A percentile compares a stretch with the other conserved stretches of the same genome.
These are phyloP conservation scores for Eufriesea mexicana DNA, from an alignment of 1,140 invertebrate genomes.

Conservation along the genomic window DNA sequence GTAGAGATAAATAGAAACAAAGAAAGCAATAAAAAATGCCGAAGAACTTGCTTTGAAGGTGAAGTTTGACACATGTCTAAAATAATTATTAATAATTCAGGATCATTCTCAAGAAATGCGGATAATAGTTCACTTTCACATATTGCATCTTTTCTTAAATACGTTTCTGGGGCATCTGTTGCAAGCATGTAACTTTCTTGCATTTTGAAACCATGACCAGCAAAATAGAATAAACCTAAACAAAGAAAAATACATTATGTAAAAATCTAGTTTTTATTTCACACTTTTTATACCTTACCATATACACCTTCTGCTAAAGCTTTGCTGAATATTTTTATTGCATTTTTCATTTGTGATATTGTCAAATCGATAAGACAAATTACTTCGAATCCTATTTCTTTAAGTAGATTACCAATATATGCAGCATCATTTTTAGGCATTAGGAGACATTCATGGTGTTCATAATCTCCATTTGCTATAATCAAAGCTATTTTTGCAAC, in stretches of 20 bases:
- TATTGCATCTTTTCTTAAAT: slow-evolving; percentile 73
- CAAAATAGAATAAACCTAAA: slow-evolving; percentile 78
- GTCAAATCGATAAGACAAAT: slow-evolving; percentile 73
- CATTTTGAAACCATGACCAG: slow-evolving; percentile 80
- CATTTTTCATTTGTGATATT: slow-evolving; percentile 74
- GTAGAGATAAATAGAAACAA: slow-evolving; percentile 1
- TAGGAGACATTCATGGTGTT: slow-evolving; percentile 64
- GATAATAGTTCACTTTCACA: slow-evolving; percentile 76
- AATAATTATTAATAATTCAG: slow-evolving; percentile 74
- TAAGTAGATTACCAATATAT: slow-evolving; percentile 72
- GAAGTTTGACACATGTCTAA: slow-evolving; percentile 78
- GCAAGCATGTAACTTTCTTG: slow-evolving; percentile 78
- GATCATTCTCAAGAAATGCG: slow-evolving; percentile 70
- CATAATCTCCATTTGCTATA: slow-evolving; percentile 76
- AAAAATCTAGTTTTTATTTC: background rate
- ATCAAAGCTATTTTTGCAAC: slow-evolving; percentile 76
- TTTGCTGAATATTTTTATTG: slow-evolving; percentile 70
- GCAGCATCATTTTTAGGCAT: slow-evolving; percentile 76
- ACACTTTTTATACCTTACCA: slow-evolving; percentile 63
- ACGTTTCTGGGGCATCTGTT: slow-evolving; percentile 72
- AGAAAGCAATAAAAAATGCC: background rate
- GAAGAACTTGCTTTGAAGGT: slow-evolving; percentile 66
- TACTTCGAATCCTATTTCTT: slow-evolving; percentile 76
- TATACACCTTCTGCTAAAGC: slow-evolving; percentile 72
- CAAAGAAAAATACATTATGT: slow-evolving; percentile 24